Conservation (phyloP, 2,797 vertebrate species). For the Trematomus bernacchii region DNA sequence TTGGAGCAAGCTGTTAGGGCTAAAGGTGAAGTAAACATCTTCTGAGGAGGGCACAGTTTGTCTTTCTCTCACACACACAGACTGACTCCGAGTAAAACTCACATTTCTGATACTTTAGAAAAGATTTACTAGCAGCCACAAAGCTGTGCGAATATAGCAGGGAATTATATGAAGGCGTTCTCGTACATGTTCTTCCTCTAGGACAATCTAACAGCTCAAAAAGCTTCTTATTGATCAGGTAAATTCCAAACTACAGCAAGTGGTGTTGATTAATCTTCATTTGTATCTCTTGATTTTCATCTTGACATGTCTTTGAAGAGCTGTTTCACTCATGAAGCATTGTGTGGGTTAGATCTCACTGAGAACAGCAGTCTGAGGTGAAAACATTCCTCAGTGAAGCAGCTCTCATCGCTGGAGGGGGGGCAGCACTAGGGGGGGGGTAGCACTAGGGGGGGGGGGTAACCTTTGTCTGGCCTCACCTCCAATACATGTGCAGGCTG, state of each 20-base stretch:
- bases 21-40: conserved; percentile 47
- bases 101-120: background rate
- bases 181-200: too few relatives aligned
- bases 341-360: background rate
- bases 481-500: conserved; percentile 26
- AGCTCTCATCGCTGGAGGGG: conserved; percentile 23
- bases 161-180: background rate
- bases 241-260: background rate
- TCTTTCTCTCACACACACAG: conserved; percentile 14
- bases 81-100: background rate
- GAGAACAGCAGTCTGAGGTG: conserved; percentile 28
- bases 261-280: background rate
- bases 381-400: conserved; percentile 44
- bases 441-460: conserved; percentile 23
- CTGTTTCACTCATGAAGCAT: conserved; percentile 18
- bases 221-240: conserved; percentile 2
- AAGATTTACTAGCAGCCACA: background rate
- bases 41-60: background rate
- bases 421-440: conserved; percentile 7
- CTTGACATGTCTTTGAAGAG: conserved; percentile 3
- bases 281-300: background rate
- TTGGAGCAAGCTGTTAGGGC: conserved; percentile 19
- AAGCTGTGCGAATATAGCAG: background rate
- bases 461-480: conserved; percentile 59
- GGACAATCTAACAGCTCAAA: too few relatives aligned